A percentile compares a stretch with the other conserved stretches of the same genome.
Conservation (phyloP, 2,113 vertebrate species). For the Serilophus lunatus region DNA sequence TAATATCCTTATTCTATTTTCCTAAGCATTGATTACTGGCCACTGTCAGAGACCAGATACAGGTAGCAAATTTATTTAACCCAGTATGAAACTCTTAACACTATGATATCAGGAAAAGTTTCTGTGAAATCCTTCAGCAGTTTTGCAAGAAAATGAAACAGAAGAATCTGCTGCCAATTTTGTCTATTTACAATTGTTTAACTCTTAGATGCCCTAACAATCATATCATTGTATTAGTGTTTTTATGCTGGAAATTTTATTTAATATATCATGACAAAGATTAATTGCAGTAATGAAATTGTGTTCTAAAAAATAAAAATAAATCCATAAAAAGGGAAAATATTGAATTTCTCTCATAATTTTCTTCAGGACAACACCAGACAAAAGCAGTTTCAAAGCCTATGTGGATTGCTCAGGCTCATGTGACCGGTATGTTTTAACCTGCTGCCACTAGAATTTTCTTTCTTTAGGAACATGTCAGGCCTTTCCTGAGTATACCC, state of each 20-base stretch:
- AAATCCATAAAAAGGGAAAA: background rate
- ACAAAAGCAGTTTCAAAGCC: background rate
- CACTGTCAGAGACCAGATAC: background rate
- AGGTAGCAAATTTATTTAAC: background rate
- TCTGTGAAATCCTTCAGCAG: background rate
- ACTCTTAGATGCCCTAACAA: background rate
- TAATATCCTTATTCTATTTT: background rate
- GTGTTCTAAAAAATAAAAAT: background rate
- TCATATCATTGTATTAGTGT: background rate
- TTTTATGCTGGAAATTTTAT: background rate
- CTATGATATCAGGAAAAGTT: background rate
- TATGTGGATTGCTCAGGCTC: background rate
- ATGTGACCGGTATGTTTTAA: background rate
- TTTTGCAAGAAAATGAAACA: background rate
- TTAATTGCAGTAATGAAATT: constrained; percentile 31
- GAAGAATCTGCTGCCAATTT: background rate
- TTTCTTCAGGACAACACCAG: background rate
- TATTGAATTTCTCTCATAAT: background rate
- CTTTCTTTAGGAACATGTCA: background rate
- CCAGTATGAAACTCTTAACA: background rate
- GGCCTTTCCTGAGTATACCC: background rate
- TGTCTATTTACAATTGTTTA: background rate
- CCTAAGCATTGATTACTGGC: background rate
- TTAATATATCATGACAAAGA: background rate
- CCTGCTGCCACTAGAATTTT: background rate